Evolutionary conservation across 2,797 vertebrate genomes (phyloP), one percentile per base, ranked within the genome.

Genomic region (Uromys caudimaculatus): DNA sequence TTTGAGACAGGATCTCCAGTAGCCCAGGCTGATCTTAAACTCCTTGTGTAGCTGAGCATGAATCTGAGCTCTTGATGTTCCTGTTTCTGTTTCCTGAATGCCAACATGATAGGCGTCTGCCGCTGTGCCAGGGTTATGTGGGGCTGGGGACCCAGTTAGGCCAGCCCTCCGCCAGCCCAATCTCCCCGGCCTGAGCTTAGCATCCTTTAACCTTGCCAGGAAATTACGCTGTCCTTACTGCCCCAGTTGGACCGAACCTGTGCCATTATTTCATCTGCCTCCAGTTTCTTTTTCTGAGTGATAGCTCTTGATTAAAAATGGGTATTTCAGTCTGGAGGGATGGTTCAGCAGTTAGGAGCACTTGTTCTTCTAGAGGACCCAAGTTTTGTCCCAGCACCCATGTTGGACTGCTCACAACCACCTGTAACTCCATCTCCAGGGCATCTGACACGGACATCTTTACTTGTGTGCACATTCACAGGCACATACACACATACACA

Each of bases 251-350:
- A 83, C 73, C 78, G 79, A 62, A 82, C 76, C 69, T 58, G 2
- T 76, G 67, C 47, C 64, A 50, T 69, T 44, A 41, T 79, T 82
- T 93, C 32, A 75, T 32, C n/a, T 58, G 17, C 32, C 27, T 76
- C 16, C 5, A 54, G 1, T 93, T 91, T 91, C 56, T 84, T 84
- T 90, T 88, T 64, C 56, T 83, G 56, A 92, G 38, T 82, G 71
- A 67, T 38, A 84, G 62, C 76, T 71, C 44, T 93, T 95, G 83
- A 93, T 77, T 95, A 95, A 94, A 94, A 93, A 87, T 32, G 79
- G 41, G 0, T 54, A 52, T 69, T 85, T 86, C 41, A 82, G 79
- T 11, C 79, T 60, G n/a, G 54, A 81, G n/a, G 3, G n/a, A 60
- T 21, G 29, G 81, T 38, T 62, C 27, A 62, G 81, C 29, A 10